These are phyloP conservation scores for Triplophysa dalaica DNA, from an alignment of 2,113 vertebrate genomes.

Conservation along the genomic window DNA sequence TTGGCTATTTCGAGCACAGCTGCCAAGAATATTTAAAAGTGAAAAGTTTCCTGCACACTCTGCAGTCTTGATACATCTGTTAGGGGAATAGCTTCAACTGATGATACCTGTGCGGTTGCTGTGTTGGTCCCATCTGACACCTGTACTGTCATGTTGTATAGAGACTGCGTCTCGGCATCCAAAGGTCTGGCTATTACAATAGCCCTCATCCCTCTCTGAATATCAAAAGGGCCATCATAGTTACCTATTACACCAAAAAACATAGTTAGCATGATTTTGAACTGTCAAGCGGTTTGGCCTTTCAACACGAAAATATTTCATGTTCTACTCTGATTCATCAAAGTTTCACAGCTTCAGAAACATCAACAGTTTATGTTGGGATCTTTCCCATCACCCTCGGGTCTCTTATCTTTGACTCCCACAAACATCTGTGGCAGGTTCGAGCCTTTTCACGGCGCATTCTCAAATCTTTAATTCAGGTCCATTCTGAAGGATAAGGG, in stretches of 20 bases:
- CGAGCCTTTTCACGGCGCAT: conserved; percentile 31
- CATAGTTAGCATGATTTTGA: conserved; percentile 1
- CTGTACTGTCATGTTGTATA: conserved; percentile 94
- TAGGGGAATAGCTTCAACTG: background rate
- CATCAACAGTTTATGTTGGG: conserved; percentile 36
- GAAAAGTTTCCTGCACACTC: conserved; percentile 2
- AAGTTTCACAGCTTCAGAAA: conserved; percentile 40
- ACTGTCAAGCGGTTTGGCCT: conserved; percentile 10
- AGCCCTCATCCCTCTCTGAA: conserved; percentile 88
- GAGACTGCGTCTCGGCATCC: conserved; percentile 89
- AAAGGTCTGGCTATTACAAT: conserved; percentile 91
- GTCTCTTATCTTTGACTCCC: conserved; percentile 49
- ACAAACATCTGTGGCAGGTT: conserved; percentile 44
- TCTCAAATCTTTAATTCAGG: conserved; percentile 50
- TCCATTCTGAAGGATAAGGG: conserved; percentile 48
- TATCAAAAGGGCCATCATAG: conserved; percentile 92
- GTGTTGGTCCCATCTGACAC: conserved; percentile 94
- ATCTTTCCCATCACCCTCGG: conserved; percentile 45
- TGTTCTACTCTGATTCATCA: conserved; percentile 36
- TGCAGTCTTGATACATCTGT: background rate
- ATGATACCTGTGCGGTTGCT: conserved; percentile 86
- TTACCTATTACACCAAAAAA: conserved; percentile 76
- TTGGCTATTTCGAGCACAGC: background rate
- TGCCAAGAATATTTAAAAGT: background rate
- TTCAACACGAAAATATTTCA: conserved; percentile 12